A percentile compares a stretch with the other conserved stretches of the same genome.
Conservation (phyloP, 2,113 vertebrate species). For the Sphyrna mokarran region DNA sequence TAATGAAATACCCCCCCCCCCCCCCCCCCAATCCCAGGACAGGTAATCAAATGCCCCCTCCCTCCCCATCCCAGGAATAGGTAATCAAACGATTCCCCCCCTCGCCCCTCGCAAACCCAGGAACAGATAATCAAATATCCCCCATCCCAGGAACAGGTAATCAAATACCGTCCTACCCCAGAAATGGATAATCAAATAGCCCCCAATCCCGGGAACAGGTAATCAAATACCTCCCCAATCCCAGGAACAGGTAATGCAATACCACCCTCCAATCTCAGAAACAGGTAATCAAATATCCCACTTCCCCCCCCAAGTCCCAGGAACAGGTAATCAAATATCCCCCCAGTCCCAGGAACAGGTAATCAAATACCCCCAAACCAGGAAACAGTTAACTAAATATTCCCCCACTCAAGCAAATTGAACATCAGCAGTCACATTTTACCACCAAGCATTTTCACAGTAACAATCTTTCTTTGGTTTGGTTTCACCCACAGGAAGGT, state of each 20-base stretch:
- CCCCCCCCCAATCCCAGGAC: not conserved
- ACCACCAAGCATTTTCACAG: not conserved
- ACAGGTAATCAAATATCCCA: too few species aligned
- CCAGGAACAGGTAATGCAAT: not conserved
- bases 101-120: too few species aligned
- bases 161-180: not conserved
- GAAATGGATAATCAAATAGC: too few species aligned
- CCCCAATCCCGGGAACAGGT: not conserved
- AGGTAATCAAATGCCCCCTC: too few species aligned
- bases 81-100: too few species aligned
- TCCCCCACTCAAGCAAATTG: too few species aligned
- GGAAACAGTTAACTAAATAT: too few species aligned
- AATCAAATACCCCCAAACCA: not conserved
- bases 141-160: not conserved
- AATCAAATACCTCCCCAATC: too few species aligned
- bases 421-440: not conserved
- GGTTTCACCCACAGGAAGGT: not conserved
- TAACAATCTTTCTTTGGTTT: not conserved
- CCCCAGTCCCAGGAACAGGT: not conserved
- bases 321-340: constrained; percentile 37
- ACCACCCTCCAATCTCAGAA: too few species aligned
- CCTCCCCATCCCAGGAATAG: too few species aligned
- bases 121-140: too few species aligned
- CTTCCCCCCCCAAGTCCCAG: not conserved
- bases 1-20: fast-evolving